These are phyloP conservation scores for Onthophagus taurus DNA, from an alignment of 1,140 invertebrate species.

Conservation along the genomic window DNA sequence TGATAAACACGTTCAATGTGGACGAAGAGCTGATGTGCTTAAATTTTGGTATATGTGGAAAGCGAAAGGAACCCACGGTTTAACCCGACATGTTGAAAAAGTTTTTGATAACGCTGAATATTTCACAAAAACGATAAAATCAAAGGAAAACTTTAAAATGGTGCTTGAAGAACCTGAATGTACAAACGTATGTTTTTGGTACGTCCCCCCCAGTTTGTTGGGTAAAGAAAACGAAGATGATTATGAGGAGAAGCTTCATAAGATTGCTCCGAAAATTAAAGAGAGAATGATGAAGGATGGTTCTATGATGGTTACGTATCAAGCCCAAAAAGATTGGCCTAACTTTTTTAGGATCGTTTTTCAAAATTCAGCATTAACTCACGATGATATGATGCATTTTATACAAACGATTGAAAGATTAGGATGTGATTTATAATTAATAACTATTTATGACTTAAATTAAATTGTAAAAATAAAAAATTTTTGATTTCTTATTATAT, in stretches of 20 bases:
- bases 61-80: constrained; percentile 75
- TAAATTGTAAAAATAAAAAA: no score
- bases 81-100: constrained; percentile 70
- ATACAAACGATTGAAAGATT: constrained; percentile 77
- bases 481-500: no score
- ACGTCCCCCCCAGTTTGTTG: constrained; percentile 70
- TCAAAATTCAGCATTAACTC: constrained; percentile 74
- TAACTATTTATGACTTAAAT: no score
- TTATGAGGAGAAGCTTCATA: constrained; percentile 59
- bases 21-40: constrained; percentile 85
- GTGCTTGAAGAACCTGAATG: constrained; percentile 76
- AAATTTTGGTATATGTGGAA: constrained; percentile 99
- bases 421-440: constrained; percentile 56
- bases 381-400: constrained; percentile 77
- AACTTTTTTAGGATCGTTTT: constrained; percentile 94
- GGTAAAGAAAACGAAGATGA: constrained; percentile 49
- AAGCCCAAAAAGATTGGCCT: constrained; percentile 66
- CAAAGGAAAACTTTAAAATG: constrained; percentile 60
- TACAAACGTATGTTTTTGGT: constrained; percentile 95
- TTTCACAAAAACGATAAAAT: constrained; percentile 57
- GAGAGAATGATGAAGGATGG: constrained; percentile 91
- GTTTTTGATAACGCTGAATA: constrained; percentile 65
- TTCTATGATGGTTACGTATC: constrained; percentile 92
- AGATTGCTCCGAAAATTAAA: constrained; percentile 85
- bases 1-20: constrained; percentile 88